Evolutionary conservation across 1,140 invertebrate species (phyloP).

Genomic region (Aphidius ervi): DNA sequence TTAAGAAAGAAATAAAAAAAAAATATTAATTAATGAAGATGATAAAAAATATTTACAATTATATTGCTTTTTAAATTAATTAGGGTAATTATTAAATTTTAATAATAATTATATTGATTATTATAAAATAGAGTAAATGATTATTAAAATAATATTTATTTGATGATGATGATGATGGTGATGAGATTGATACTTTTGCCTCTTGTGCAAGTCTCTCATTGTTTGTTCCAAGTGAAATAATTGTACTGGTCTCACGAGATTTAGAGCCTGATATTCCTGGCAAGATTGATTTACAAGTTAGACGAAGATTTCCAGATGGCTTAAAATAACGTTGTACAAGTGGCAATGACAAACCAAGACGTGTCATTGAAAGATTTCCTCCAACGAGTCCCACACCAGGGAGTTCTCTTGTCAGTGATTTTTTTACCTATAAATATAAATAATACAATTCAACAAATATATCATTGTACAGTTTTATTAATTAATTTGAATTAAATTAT

Average conservation of each 20-base stretch:
- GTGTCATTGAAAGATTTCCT: slow-evolving; percentile 33
- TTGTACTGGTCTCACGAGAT: slow-evolving; percentile 28
- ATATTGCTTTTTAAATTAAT: not conserved
- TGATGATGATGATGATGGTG: no score
- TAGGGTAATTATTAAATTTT: not conserved
- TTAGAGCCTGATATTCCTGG: slow-evolving; percentile 32
- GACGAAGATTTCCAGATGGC: slow-evolving; percentile 33
- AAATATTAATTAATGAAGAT: not conserved
- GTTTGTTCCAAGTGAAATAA: slow-evolving; percentile 31
- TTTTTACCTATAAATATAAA: slow-evolving; percentile 32
- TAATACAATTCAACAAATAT: not conserved
- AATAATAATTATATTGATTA: not conserved
- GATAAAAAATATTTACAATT: slow-evolving; percentile 1
- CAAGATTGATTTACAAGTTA: slow-evolving; percentile 41
- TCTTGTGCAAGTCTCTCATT: slow-evolving; percentile 11
- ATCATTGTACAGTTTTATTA: no score
- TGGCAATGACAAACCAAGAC: slow-evolving; percentile 32
- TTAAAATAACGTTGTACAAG: slow-evolving; percentile 43
- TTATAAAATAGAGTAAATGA: not conserved
- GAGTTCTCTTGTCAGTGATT: slow-evolving; percentile 32
- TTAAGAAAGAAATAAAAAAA: no score
- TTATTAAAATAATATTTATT: not conserved
- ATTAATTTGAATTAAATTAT: no score
- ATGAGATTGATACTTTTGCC: not conserved
- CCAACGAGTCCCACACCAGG: slow-evolving; percentile 25